These are phyloP conservation scores for Limnodromus scolopaceus DNA, from an alignment of 2,797 vertebrate genomes.

Conservation along the genomic window DNA sequence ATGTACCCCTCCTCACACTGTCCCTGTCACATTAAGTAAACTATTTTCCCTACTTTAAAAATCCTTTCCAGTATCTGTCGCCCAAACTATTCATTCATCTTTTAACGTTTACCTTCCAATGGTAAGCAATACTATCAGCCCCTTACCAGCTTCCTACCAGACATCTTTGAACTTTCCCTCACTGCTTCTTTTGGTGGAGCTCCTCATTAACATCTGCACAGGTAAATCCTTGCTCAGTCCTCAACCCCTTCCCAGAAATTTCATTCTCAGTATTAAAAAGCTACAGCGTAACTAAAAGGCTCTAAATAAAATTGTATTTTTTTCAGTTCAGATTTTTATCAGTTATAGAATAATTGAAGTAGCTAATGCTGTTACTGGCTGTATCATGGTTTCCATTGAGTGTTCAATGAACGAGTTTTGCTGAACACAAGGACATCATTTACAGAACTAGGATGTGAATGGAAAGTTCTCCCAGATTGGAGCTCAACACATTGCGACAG, in stretches of 20 bases:
- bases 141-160: neutral
- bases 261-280: neutral
- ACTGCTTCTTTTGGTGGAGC: neutral
- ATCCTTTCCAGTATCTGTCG: neutral
- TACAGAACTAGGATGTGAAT: neutral
- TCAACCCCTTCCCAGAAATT: neutral
- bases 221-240: neutral
- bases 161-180: neutral
- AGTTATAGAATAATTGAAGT: neutral
- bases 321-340: neutral
- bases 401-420: rapidly evolving
- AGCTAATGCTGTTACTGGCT: neutral
- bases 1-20: neutral
- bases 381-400: rapidly evolving
- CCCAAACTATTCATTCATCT: neutral
- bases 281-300: neutral
- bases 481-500: neutral
- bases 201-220: neutral
- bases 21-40: neutral
- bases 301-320: neutral
- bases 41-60: neutral
- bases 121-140: neutral
- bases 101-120: neutral
- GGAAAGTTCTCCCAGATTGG: neutral
- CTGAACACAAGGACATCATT: neutral